Conservation (phyloP, 2,797 vertebrate genomes). For the Alcedo quadribrachys region DNA sequence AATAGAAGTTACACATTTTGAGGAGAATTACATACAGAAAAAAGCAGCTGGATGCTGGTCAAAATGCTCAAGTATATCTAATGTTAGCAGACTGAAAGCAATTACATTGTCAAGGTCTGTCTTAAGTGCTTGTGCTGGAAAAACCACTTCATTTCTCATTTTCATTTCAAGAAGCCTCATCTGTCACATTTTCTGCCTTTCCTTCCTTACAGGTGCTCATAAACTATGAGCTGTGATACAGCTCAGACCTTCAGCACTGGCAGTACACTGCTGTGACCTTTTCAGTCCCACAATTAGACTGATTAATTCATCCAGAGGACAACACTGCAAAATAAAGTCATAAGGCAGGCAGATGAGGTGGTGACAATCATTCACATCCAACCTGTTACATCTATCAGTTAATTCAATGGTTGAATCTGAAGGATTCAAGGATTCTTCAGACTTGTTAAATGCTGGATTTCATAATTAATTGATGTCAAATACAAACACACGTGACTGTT, state of each 20-base stretch:
- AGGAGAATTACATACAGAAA: not conserved
- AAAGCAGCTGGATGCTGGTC: not conserved
- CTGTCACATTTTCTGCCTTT: not conserved
- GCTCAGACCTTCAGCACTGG: not conserved
- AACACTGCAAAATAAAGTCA: not conserved
- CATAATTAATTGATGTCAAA: accelerated
- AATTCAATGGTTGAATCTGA: not conserved
- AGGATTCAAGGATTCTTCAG: not conserved
- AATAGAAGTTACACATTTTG: not conserved
- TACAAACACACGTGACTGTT: not conserved
- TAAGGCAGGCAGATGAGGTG: not conserved
- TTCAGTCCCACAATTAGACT: not conserved
- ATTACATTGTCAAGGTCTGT: not conserved
- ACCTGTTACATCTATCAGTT: not conserved
- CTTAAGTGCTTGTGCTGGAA: not conserved
- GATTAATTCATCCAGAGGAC: not conserved
- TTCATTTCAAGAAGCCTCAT: not conserved
- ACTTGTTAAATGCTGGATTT: not conserved
- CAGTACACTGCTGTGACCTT: not conserved
- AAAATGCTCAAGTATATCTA: not conserved
- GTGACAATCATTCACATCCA: not conserved
- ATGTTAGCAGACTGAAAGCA: not conserved
- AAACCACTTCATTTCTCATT: not conserved
- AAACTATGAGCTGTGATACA: not conserved
- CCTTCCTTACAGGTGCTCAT: not conserved